Conservation (phyloP, 2,113 vertebrate genomes). For the Gracilinanus agilis region DNA sequence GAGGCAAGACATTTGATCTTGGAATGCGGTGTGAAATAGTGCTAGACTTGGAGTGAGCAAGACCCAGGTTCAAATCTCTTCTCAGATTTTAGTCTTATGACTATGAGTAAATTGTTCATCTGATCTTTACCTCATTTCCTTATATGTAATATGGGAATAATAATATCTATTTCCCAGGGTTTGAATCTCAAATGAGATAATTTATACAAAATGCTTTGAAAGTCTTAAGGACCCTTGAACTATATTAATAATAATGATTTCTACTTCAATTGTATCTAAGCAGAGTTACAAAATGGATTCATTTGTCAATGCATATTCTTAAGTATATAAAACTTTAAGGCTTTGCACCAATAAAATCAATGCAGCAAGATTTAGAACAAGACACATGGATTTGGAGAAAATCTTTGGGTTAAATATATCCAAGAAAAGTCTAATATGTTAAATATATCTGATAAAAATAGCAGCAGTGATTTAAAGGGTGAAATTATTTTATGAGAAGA, state of each 20-base stretch:
- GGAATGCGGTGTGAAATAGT: neutral
- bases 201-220: neutral
- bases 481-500: neutral
- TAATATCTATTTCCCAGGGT: neutral
- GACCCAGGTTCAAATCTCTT: neutral
- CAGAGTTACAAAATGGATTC: neutral
- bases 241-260: neutral
- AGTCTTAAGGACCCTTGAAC: neutral
- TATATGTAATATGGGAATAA: neutral
- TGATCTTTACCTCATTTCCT: neutral
- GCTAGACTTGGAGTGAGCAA: neutral
- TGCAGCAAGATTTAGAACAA: neutral
- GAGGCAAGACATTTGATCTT: neutral
- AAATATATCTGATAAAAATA: neutral
- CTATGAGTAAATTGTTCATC: neutral
- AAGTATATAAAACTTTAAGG: neutral
- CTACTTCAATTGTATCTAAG: neutral
- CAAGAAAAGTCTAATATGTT: no score
- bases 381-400: neutral
- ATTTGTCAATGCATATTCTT: neutral
- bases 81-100: neutral
- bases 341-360: neutral
- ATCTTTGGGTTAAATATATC: neutral
- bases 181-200: neutral
- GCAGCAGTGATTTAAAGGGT: neutral